Evolutionary conservation across 2,888 invertebrate species (phyloP).

Genomic region (Hirtodrosophila alboralis): DNA sequence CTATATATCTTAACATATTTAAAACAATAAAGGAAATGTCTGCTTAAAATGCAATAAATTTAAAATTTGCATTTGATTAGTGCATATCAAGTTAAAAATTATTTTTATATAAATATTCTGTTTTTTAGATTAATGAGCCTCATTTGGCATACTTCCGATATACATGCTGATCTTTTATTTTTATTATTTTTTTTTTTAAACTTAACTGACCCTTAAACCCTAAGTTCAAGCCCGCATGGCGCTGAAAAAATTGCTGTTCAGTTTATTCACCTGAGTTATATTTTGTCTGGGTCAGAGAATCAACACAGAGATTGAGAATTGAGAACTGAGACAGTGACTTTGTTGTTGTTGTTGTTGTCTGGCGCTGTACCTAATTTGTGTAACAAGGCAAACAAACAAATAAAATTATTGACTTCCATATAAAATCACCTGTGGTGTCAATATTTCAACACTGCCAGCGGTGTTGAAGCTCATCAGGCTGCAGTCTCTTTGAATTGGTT

Average conservation of each 20-base stretch:
- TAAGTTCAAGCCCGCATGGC: constrained; percentile 60
- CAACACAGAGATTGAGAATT: background rate
- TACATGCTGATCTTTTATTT: constrained; percentile 39
- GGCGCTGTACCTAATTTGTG: constrained; percentile 51
- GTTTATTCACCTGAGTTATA: constrained; percentile 30
- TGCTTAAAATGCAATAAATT: constrained; percentile 51
- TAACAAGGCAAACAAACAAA: constrained; percentile 47
- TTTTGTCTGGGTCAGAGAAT: constrained; percentile 28
- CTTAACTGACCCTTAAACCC: constrained; percentile 42
- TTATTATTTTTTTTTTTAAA: too few relatives aligned
- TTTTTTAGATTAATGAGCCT: constrained; percentile 37
- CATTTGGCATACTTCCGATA: constrained; percentile 49
- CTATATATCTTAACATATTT: too few relatives aligned
- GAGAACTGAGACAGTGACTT: constrained; percentile 7
- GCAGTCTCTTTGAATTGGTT: constrained; percentile 39
- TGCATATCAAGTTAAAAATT: constrained; percentile 2
- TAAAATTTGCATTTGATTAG: constrained; percentile 5
- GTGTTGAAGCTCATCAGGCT: constrained; percentile 73
- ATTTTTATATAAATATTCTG: background rate
- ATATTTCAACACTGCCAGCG: constrained; percentile 80
- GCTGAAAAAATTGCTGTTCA: constrained; percentile 12
- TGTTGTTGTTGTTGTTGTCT: constrained; percentile 15
- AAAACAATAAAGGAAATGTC: too few relatives aligned
- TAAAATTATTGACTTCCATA: constrained; percentile 64
- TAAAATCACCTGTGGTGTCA: constrained; percentile 80